These are phyloP conservation scores for Theretra japonica DNA, from an alignment of 2,888 invertebrate species.

Conservation along the genomic window DNA sequence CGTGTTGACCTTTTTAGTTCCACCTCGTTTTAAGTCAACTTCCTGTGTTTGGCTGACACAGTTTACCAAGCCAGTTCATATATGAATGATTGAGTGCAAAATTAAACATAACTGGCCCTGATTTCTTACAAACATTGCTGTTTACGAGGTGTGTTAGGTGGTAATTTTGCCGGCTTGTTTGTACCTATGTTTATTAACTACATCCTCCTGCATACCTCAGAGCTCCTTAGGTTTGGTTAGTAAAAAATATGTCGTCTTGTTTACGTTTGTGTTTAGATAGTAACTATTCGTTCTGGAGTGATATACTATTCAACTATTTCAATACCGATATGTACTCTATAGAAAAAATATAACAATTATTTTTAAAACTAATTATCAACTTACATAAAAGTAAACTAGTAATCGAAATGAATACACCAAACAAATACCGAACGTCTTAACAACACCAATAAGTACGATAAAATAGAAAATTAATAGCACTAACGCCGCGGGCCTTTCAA, in stretches of 20 bases:
- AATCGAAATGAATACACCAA: neutral
- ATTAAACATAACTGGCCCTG: conserved; percentile 38
- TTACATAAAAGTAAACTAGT: neutral
- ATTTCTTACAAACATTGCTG: conserved; percentile 3
- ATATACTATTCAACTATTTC: too few relatives aligned
- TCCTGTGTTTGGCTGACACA: conserved; percentile 32
- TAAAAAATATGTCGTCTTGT: too few relatives aligned
- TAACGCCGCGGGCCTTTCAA: conserved; percentile 54
- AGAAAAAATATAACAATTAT: too few relatives aligned
- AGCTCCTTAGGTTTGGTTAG: too few relatives aligned
- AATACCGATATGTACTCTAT: too few relatives aligned
- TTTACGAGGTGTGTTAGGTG: neutral
- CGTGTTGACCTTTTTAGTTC: conserved; percentile 30
- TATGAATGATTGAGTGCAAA: conserved; percentile 44
- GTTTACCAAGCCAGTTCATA: conserved; percentile 21
- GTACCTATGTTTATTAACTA: neutral
- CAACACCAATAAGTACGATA: neutral
- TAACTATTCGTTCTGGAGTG: too few relatives aligned
- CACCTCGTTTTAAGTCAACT: conserved; percentile 31
- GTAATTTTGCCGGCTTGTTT: neutral
- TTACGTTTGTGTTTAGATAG: too few relatives aligned
- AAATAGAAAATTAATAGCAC: conserved; percentile 38
- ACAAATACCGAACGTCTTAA: neutral
- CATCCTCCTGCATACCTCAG: too few relatives aligned
- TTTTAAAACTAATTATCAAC: neutral